phyloP scores from a whole-genome alignment of 2,797 vertebrate genomes.

The Acipenser transmontanus region DNA sequence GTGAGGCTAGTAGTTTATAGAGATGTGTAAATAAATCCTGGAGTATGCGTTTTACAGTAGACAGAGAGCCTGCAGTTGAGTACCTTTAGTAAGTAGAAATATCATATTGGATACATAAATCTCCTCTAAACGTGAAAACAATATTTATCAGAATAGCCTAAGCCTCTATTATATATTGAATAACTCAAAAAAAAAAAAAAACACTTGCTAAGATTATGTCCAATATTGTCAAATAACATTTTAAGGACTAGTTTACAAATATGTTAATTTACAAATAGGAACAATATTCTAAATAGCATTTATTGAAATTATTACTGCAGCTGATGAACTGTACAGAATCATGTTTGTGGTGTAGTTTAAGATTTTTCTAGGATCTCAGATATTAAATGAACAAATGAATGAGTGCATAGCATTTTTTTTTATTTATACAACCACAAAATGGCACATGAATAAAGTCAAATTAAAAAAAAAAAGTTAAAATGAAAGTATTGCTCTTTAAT shows the following conservation, averaged over 20 bases:
- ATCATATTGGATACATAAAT: no score
- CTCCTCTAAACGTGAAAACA: no score
- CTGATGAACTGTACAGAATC: constrained; percentile 30
- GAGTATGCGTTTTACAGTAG: no score
- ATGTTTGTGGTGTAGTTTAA: constrained; percentile 36
- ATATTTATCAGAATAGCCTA: no score
- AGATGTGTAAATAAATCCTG: no score
- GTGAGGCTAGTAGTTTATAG: no score
- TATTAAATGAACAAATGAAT: constrained; percentile 49
- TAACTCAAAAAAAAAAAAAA: no score
- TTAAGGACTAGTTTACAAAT: background rate
- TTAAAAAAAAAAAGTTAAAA: constrained; percentile 39
- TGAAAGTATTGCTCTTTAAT: constrained; percentile 71
- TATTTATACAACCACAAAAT: constrained; percentile 59
- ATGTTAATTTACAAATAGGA: background rate
- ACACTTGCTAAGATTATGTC: background rate
- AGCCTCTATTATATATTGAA: no score
- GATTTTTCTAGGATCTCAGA: constrained; percentile 40
- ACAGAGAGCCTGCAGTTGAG: no score
- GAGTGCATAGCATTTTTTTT: constrained; percentile 35
- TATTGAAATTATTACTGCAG: constrained; percentile 31
- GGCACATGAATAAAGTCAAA: constrained; percentile 63
- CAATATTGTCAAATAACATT: background rate
- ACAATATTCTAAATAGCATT: constrained; percentile 14
- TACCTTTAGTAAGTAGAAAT: no score